Conservation (phyloP, 2,888 invertebrate species). For the Melitaea athalia region DNA sequence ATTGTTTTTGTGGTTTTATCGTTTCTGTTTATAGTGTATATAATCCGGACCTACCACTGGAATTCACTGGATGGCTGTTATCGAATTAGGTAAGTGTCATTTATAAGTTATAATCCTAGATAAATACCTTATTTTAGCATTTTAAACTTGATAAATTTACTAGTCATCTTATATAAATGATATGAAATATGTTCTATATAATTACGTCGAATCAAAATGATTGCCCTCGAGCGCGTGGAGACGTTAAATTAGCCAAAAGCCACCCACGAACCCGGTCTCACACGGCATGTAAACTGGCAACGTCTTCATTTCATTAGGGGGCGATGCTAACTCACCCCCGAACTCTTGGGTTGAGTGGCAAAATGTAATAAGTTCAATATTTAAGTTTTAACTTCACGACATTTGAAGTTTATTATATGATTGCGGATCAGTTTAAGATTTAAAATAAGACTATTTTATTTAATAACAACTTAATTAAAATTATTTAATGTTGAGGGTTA, state of each 20-base stretch:
- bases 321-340: conserved; percentile 50
- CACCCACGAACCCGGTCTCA: conserved; percentile 49
- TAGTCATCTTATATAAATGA: not conserved
- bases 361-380: conserved; percentile 31
- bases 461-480: not conserved
- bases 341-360: conserved; percentile 14
- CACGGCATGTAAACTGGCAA: conserved; percentile 57
- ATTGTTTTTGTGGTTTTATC: too few species aligned
- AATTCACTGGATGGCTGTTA: too few species aligned
- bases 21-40: too few species aligned
- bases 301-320: conserved; percentile 66
- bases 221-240: conserved; percentile 30
- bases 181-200: conserved; percentile 11
- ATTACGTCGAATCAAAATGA: conserved; percentile 24
- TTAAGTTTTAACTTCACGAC: conserved; percentile 14
- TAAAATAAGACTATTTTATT: too few species aligned
- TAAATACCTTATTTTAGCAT: too few species aligned
- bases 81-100: too few species aligned
- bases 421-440: not conserved
- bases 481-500: too few species aligned
- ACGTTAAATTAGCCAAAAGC: conserved; percentile 53
- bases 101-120: too few species aligned
- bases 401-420: not conserved
- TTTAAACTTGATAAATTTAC: not conserved
- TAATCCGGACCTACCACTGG: too few species aligned